Evolutionary conservation across 92 coral and sea anemone genomes (phyloP), one percentile per base, ranked within the genome.

Genomic region (Metridium senile): DNA sequence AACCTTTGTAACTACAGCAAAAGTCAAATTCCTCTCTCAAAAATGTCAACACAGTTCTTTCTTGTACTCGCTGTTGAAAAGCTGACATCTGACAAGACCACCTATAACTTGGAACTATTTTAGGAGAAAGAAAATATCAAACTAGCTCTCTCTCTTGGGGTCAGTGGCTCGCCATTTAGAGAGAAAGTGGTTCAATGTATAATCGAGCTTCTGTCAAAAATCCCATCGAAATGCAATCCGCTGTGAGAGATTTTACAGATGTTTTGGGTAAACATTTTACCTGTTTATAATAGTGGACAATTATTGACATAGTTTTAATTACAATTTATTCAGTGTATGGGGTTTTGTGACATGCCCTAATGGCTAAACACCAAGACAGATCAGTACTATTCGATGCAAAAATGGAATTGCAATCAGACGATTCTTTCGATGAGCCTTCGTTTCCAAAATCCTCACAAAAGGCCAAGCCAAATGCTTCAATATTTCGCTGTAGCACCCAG

Each of bases 331-430:
- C 57, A 47, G 31, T 30, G 51, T 9, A 54, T 20, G 52, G 26
- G 22, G 54, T 30, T 11, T 72, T 32, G 33, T 73, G 78, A 73
- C 66, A 46, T 58, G 53, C 31, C 78, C 54, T 58, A 27, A 68
- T 79, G 70, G 75, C 80, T 82, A 78, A 70, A 62, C 82, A 88
- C 26, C 87, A 84, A 32, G 89, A 91, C 72, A 91, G 80, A 49
- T 83, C 87, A 46, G 47, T 74, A 39, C 79, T 91, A 86, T 85
- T 82, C 80, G 97, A 88, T 83, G 88, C 89, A 76, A 91, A 88
- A 80, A 91, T 91, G 97, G 97, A 91, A 77, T 85, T 91, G 16
- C 93, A 91, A 29, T 88, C 91, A 0, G 89, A 86, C 70, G 91
- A 84, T 4, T 74, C 85, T 26, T 85, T 88, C 22, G 89, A 89